Evolutionary conservation across 2,888 invertebrate species (phyloP).

Genomic region (Mechanitis messenoides): DNA sequence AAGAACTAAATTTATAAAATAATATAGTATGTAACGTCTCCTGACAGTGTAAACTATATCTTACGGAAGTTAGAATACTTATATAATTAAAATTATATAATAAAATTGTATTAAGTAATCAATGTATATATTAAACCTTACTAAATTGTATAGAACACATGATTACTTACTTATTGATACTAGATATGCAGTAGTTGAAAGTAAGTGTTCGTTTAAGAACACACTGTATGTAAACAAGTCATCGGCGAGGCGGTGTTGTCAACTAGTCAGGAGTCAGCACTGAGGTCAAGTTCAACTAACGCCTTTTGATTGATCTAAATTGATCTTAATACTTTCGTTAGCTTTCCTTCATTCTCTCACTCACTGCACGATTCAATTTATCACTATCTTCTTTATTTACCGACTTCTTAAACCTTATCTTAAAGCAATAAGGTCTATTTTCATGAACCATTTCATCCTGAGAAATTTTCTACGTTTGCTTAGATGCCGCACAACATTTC

Average conservation of each 20-base stretch:
- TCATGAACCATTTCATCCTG: background rate
- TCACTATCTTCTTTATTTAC: conserved; percentile 9
- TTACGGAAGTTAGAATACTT: no score
- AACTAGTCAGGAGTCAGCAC: conserved; percentile 27
- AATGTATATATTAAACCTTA: no score
- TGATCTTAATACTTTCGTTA: conserved; percentile 43
- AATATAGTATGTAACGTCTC: no score
- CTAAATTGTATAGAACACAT: no score
- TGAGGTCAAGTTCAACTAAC: conserved; percentile 50
- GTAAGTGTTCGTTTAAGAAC: no score
- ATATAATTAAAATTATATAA: no score
- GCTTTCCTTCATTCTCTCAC: conserved; percentile 32
- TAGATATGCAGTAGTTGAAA: no score
- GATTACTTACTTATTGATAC: no score
- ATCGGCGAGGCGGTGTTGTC: conserved; percentile 15
- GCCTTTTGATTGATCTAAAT: conserved; percentile 57
- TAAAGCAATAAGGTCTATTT: conserved; percentile 6
- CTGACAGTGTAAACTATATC: no score
- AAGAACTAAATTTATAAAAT: no score
- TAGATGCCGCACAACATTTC: conserved; percentile 29
- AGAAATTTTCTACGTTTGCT: conserved; percentile 6
- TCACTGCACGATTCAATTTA: conserved; percentile 26
- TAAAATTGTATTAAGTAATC: no score
- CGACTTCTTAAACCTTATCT: conserved; percentile 3
- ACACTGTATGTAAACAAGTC: no score